Percentiles rank a stretch among this genome's conserved stretches.
Evolutionary conservation across 2,113 vertebrate genomes (phyloP).

Genomic region (Numida meleagris): DNA sequence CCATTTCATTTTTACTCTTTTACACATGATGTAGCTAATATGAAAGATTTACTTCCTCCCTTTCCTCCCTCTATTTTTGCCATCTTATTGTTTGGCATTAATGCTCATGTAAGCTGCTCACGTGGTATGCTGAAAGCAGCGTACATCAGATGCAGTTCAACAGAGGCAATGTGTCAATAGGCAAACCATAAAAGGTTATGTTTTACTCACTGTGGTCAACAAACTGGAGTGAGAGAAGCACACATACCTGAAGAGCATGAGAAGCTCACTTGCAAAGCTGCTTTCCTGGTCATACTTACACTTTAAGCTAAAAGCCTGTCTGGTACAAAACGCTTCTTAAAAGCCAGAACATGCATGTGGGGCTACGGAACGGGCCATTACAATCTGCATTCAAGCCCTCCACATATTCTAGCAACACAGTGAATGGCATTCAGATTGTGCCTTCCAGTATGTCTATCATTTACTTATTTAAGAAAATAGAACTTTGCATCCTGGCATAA

Average conservation of each 20-base stretch:
- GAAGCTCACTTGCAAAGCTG: not conserved
- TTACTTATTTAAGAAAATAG: not conserved
- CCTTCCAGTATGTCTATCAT: not conserved
- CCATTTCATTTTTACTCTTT: not conserved
- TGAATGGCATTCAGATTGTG: not conserved
- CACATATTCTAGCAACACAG: not conserved
- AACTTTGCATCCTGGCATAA: not conserved
- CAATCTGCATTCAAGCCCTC: not conserved
- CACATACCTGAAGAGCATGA: not conserved
- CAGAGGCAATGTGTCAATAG: not conserved
- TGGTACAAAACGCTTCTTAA: not conserved
- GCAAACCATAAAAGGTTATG: not conserved
- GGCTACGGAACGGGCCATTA: not conserved
- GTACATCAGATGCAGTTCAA: not conserved
- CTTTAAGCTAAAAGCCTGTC: not conserved
- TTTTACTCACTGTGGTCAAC: not conserved
- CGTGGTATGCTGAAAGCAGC: no score
- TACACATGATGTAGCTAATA: not conserved
- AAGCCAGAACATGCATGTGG: not conserved
- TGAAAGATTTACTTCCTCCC: not conserved
- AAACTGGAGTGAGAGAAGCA: not conserved
- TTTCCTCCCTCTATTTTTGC: not conserved
- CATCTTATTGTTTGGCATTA: not conserved
- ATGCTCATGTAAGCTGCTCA: fast-evolving
- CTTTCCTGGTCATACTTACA: not conserved